A percentile compares a stretch with the other conserved stretches of the same genome.
phyloP scores from a whole-genome alignment of 1,140 invertebrate genomes.

The Agraylea sexmaculata region DNA sequence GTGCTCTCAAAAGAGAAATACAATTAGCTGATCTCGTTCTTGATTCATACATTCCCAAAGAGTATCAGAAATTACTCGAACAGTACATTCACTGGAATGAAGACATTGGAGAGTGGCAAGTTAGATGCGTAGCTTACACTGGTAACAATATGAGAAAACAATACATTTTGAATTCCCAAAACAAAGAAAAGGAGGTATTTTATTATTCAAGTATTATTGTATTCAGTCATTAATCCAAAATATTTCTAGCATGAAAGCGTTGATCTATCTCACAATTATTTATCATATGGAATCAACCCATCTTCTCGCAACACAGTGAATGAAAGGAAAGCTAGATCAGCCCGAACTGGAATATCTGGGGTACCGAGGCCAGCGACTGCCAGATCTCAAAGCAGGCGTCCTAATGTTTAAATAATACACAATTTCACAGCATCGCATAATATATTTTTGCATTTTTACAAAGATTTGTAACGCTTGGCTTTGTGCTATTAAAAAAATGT shows the following conservation, averaged over 20 bases:
- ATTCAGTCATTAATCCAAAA: not conserved
- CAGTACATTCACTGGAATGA: conserved; percentile 94
- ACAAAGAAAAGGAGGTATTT: conserved; percentile 20
- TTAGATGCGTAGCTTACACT: conserved; percentile 95
- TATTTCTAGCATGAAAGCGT: conserved; percentile 19
- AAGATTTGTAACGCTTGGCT: no score
- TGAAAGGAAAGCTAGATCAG: conserved; percentile 15
- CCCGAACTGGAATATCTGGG: conserved; percentile 16
- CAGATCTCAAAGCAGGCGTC: conserved; percentile 18
- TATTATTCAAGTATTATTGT: not conserved
- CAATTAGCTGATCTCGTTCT: conserved; percentile 77
- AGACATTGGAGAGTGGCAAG: conserved; percentile 96
- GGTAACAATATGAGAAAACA: conserved; percentile 94
- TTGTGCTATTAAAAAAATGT: no score
- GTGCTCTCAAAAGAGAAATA: conserved; percentile 81
- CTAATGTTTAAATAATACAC: no score
- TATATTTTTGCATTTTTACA: no score
- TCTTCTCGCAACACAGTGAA: no score
- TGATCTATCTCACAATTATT: conserved; percentile 18
- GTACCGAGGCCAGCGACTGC: conserved; percentile 19
- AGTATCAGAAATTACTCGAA: conserved; percentile 88
- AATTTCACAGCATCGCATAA: no score
- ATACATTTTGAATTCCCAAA: conserved; percentile 16
- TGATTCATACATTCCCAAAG: conserved; percentile 83
- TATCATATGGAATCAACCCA: conserved; percentile 17